Evolutionary conservation across 2,113 vertebrate species (phyloP), one percentile per base, ranked within the genome.

Genomic region (Synodontis membranacea): DNA sequence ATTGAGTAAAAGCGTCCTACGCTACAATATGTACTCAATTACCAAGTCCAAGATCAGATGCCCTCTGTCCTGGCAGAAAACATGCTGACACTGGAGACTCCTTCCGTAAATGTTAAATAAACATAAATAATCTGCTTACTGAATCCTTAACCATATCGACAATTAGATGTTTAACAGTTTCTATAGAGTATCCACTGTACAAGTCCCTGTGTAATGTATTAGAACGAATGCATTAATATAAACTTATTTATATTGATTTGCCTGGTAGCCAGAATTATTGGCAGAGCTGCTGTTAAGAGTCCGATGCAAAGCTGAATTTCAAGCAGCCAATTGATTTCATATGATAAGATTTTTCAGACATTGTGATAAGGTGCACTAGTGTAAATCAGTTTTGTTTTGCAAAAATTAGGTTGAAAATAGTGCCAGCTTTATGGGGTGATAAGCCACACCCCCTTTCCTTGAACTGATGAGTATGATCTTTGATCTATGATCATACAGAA

Each of bases 11-110:
- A n/a, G n/a, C n/a, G n/a, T n/a, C n/a, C n/a, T n/a, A n/a, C n/a
- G n/a, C n/a, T n/a, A n/a, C n/a, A n/a, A n/a, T n/a, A 31, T 31
- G 28, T 28, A 64, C n/a, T 31, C 12, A 2, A 17, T 34, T 70
- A 9, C 19, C 5, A 66, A 66, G 37, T 70, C 66, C 34, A 21
- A 23, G 39, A 72, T 44, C 1, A 44, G 37, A 44, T 21, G 21
- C 19, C 5, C 4, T 68, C 17, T 68, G 34, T 72, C 10, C 2
- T 23, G 37, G 37, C 34, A 25, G 39, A 46, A 74, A 46, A 74
- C 42, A 48, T 75, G n/a, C 68, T 42, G 68, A 70, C 68, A 23
- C 37, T 42, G 68, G 37, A 78, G 75, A 78, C 75, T 78, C 75
- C 74, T 48, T 76, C 44, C 25, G 46, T 39, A 70, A 19, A 34